Percentiles rank a stretch among this genome's conserved stretches.
phyloP scores from a whole-genome alignment of 2,888 invertebrate genomes.

The Cryptosula pallasiana region DNA sequence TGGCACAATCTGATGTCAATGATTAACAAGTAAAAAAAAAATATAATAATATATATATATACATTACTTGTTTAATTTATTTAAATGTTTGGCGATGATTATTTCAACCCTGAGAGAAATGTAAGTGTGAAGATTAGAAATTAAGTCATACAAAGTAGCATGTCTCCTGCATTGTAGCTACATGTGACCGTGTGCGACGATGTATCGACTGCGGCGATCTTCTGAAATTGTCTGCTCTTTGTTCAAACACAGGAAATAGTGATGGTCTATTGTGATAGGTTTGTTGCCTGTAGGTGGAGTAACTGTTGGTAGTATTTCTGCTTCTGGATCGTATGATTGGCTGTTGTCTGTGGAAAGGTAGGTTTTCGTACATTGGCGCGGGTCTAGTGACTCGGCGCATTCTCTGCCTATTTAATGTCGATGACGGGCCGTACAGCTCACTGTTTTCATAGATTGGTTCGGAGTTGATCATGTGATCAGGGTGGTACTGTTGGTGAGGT shows the following conservation, averaged over 20 bases:
- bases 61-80: too few relatives aligned
- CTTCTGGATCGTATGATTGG: background rate
- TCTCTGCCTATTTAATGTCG: background rate
- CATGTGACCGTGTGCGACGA: background rate
- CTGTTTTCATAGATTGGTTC: constrained; percentile 20
- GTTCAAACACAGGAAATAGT: background rate
- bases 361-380: background rate
- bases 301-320: background rate
- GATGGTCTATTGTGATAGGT: background rate
- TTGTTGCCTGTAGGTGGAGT: background rate
- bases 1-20: too few relatives aligned
- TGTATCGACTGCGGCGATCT: background rate
- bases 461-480: background rate
- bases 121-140: too few relatives aligned
- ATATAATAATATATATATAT: too few relatives aligned
- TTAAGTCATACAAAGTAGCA: background rate
- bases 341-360: background rate
- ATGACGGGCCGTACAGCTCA: background rate
- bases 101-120: too few relatives aligned
- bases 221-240: background rate
- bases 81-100: too few relatives aligned
- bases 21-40: too few relatives aligned
- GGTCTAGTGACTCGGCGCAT: background rate
- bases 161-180: background rate
- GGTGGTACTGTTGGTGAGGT: too few relatives aligned